These are phyloP conservation scores for Sminthurinus aureus DNA, from an alignment of 2,888 invertebrate genomes.

Conservation along the genomic window DNA sequence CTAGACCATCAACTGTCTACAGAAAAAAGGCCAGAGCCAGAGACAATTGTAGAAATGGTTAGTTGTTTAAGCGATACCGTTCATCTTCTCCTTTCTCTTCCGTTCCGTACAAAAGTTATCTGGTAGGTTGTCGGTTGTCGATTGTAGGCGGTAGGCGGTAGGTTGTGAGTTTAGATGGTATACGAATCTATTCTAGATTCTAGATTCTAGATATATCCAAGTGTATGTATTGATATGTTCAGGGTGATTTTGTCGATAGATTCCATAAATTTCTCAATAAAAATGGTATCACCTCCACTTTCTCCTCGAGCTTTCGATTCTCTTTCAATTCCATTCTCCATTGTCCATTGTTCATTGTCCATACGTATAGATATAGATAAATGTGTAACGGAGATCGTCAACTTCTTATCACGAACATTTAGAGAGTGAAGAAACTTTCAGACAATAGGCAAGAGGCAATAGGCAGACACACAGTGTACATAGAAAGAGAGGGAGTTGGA, in stretches of 20 bases:
- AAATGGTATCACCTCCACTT: slow-evolving; percentile 21
- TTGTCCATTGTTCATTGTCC: too few relatives aligned
- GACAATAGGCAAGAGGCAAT: slow-evolving; percentile 1
- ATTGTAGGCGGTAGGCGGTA: background rate
- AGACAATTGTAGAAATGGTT: too few relatives aligned
- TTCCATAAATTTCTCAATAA: slow-evolving; percentile 33
- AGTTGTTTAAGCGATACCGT: too few relatives aligned
- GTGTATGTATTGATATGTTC: background rate
- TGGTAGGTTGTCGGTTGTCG: too few relatives aligned
- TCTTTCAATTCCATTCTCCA: too few relatives aligned
- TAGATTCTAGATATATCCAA: background rate
- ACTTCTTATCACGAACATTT: slow-evolving; percentile 13
- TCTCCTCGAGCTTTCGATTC: background rate
- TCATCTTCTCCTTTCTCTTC: slow-evolving; percentile 1
- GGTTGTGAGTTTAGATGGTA: too few relatives aligned
- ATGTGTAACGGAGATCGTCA: background rate
- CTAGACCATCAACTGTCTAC: too few relatives aligned
- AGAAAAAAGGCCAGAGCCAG: too few relatives aligned
- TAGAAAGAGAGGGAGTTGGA: background rate
- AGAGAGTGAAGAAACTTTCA: slow-evolving; percentile 2
- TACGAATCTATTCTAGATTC: too few relatives aligned
- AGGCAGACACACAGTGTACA: background rate
- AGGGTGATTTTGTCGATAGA: slow-evolving; percentile 25
- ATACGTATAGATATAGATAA: too few relatives aligned
- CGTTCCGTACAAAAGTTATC: too few relatives aligned